Evolutionary conservation across 2,888 invertebrate species (phyloP).

Genomic region (Diogma glabrata): DNA sequence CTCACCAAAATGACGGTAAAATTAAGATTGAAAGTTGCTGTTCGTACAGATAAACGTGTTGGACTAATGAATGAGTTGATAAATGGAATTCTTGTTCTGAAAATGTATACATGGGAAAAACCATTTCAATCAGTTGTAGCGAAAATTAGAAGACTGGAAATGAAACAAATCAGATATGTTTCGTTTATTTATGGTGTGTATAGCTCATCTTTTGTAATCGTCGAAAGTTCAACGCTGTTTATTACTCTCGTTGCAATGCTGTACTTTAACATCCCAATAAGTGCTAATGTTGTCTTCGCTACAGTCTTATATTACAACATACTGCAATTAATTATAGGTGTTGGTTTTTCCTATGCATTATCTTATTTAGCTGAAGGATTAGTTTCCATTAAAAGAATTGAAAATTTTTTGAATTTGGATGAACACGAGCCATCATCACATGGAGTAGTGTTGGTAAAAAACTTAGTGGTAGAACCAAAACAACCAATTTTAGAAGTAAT

Average conservation of each 20-base stretch:
- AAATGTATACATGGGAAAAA: slow-evolving; percentile 95
- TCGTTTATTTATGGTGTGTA: slow-evolving; percentile 55
- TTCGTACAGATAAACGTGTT: slow-evolving; percentile 79
- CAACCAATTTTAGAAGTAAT: not conserved
- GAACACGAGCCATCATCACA: slow-evolving; percentile 33
- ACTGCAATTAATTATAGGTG: slow-evolving; percentile 36
- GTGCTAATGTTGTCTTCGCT: slow-evolving; percentile 59
- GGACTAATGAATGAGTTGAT: slow-evolving; percentile 92
- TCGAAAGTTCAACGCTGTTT: slow-evolving; percentile 72
- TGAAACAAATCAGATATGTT: slow-evolving; percentile 47
- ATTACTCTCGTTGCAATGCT: slow-evolving; percentile 69
- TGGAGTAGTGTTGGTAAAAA: not conserved
- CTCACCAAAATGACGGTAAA: slow-evolving; percentile 33
- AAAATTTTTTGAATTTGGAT: slow-evolving; percentile 43
- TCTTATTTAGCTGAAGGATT: slow-evolving; percentile 46
- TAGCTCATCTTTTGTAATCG: slow-evolving; percentile 64
- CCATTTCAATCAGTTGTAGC: slow-evolving; percentile 78
- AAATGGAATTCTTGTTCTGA: slow-evolving; percentile 84
- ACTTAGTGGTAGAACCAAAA: not conserved
- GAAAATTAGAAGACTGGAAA: slow-evolving; percentile 57
- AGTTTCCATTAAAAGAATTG: slow-evolving; percentile 42
- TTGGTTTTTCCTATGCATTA: slow-evolving; percentile 46
- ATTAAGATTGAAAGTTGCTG: slow-evolving; percentile 63
- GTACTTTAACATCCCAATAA: slow-evolving; percentile 49
- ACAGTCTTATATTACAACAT: slow-evolving; percentile 64